Evolutionary conservation across 2,113 vertebrate species (phyloP), one percentile per base, ranked within the genome.

Genomic region (Heterotis niloticus): DNA sequence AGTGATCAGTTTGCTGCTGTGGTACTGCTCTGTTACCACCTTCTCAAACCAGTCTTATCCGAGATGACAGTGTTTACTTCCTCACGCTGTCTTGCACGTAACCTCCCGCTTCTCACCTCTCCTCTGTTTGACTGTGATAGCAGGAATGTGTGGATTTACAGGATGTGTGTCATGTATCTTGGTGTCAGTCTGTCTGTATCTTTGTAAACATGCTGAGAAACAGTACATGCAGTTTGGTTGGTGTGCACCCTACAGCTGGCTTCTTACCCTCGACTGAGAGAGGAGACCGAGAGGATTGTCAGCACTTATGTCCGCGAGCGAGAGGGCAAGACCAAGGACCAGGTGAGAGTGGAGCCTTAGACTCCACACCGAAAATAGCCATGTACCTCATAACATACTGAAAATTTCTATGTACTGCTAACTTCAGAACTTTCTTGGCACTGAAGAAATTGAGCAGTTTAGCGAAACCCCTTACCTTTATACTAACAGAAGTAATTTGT

Each of bases 211-310:
- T 20, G 2, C 59, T 11, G 9, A 29, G 76, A 77, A 64, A 66
- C 76, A 4, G 65, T 44, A 57, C n/a, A 1, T 83, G 83, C 88
- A 90, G 88, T 83, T 60, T 28, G 82, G 34, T 81, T 64, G 14
- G 60, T 88, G 65, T 86, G 68, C 84, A 85, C 75, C 54, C 90
- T 90, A 82, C 88, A 99, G 97, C 94, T 99, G 20, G 90, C 88
- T 74, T 95, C 95, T 13, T 99, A 97, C 88, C 97, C 97, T 57
- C 87, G 95, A 77, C 82, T 99, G 76, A 92, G 96, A 84, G 97
- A 99, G 86, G 97, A 99, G 87, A 99, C 96, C 0, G 97, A 99
- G 86, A 90, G 96, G 7, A 99, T 99, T 5, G 96, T 99, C 78
- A 97, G 96, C 85, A 96, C 95, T 0, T 89, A 99, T 64, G 92